Evolutionary conservation across 2,888 invertebrate genomes (phyloP).

Genomic region (Deilephila porcellus): DNA sequence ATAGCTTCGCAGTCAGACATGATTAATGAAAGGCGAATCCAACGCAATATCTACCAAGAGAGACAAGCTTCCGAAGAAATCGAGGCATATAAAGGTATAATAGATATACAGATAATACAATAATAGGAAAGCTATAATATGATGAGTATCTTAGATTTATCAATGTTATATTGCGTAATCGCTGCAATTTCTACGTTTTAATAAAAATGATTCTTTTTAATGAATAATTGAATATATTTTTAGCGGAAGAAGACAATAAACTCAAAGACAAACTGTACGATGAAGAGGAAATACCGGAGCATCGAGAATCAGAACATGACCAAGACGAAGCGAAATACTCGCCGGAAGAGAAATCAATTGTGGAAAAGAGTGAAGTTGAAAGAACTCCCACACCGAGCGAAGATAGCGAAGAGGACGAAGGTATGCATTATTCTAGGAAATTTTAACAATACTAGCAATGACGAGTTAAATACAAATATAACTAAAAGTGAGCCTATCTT

Average conservation of each 20-base stretch:
- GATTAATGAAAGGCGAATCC: constrained; percentile 81
- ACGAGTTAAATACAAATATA: not conserved
- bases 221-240: constrained; percentile 29
- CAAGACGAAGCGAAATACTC: constrained; percentile 91
- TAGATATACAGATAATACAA: not conserved
- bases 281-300: constrained; percentile 69
- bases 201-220: not conserved
- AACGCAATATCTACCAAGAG: constrained; percentile 81
- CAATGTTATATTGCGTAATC: not conserved
- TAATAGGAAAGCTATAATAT: not conserved
- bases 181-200: not conserved
- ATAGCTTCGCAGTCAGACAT: constrained; percentile 92
- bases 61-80: constrained; percentile 82
- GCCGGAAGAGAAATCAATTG: constrained; percentile 90
- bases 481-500: not conserved
- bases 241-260: constrained; percentile 81
- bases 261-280: constrained; percentile 75
- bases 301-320: constrained; percentile 72
- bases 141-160: not conserved
- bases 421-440: constrained; percentile 46
- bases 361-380: constrained; percentile 87
- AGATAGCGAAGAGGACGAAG: constrained; percentile 84
- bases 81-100: constrained; percentile 78
- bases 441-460: not conserved
- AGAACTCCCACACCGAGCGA: constrained; percentile 80